Base-by-base conservation (phyloP, 2,113 vertebrate genomes). In the Bostrychus sinensis region DNA sequence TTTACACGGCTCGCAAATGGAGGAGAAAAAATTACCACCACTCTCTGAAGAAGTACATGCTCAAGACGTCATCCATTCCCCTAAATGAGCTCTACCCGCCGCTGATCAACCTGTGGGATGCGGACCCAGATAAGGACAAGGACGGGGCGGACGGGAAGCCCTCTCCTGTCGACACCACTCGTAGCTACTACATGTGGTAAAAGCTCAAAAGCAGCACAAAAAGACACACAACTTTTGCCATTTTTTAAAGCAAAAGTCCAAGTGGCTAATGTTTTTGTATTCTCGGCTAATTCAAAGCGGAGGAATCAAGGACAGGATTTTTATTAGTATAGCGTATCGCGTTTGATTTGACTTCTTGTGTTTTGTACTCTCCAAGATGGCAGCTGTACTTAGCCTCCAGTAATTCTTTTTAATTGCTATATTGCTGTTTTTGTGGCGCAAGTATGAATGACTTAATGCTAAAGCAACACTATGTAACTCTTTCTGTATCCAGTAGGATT, bases 111-210 rank as follows among this genome's bases (percentile, higher is more conserved):
- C 93, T 99, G 84, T 99, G 97, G 97, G 97, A 99, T 80, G 92
- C 92, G 0, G 97, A 99, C 48, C 91, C 91, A 6, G 97, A 99
- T 63, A 98, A 98, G 75, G 97, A 99, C 79, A 99, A 98, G 77
- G 96, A 98, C 0, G 91, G 92, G 7, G 85, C 92, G 16, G 97
- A 99, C 72, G 89, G 91, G 59, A 98, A 98, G 87, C 93, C 94
- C 0, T 93, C 92, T 64, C 95, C 96, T 64, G 97, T 99, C 0
- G 97, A 99, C 91, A 99, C 97, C 60, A 96, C 97, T 75, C 95
- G 96, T 85, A 99, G 96, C 91, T 98, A 98, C 82, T 99, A 99
- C 86, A 96, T 99, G 96, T 99, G 97, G 97, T 99, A 91, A 98
- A 90, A 75, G 64, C 95, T 73, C 81, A 62, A n/a, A 64, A 85